A percentile compares a stretch with the other conserved stretches of the same genome.
Conservation (phyloP, 2,113 vertebrate genomes). For the Tautogolabrus adspersus region DNA sequence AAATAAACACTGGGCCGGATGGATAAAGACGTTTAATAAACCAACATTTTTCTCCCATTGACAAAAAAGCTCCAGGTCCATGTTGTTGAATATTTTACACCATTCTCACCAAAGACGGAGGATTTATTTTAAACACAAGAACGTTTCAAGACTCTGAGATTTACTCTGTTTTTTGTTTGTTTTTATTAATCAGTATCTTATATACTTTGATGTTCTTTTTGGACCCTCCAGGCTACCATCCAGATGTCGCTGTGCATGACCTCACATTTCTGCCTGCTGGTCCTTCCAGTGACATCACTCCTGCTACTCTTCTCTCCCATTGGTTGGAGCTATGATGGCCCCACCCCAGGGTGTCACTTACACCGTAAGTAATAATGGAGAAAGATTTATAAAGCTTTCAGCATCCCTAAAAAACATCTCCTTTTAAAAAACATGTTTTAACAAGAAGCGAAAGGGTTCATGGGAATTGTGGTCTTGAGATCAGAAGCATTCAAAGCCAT, state of each 20-base stretch:
- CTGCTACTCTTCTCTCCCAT: conserved; percentile 74
- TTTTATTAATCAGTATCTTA: not conserved
- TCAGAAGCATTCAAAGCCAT: no score
- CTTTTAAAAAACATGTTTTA: no score
- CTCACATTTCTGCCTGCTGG: conserved; percentile 72
- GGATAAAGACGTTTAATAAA: no score
- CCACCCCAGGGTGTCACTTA: conserved; percentile 87
- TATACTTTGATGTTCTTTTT: conserved; percentile 25
- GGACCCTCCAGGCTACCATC: conserved; percentile 53
- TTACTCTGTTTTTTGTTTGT: no score
- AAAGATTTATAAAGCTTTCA: no score
- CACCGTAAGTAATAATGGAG: conserved; percentile 80
- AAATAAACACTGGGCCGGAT: no score
- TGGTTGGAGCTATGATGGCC: conserved; percentile 68
- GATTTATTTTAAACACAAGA: no score
- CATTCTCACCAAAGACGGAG: no score
- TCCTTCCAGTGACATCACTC: conserved; percentile 73
- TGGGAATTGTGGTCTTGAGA: conserved; percentile 11
- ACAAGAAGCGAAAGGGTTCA: not conserved
- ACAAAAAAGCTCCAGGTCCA: no score
- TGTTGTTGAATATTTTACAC: no score
- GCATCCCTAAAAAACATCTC: no score
- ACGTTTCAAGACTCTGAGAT: not conserved
- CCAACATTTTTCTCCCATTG: no score
- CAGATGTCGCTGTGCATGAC: conserved; percentile 78